Percentiles rank a stretch among this genome's conserved stretches.
Evolutionary conservation across 2,113 vertebrate genomes (phyloP).

Genomic region (Beaufortia kweichowensis): DNA sequence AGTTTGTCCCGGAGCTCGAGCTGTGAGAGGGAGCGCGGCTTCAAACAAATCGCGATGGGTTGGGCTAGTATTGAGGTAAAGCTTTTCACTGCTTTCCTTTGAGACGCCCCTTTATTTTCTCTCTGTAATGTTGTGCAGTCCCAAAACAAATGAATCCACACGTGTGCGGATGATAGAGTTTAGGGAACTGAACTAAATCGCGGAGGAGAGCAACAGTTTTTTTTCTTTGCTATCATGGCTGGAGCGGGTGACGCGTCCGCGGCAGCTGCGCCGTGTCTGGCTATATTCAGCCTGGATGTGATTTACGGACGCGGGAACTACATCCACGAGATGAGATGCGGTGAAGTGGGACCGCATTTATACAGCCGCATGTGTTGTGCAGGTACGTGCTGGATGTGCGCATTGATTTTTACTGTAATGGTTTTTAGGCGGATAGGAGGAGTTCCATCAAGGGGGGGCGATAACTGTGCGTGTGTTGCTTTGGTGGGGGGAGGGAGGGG

Average conservation of each 20-base stretch:
- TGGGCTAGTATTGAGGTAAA: conserved; percentile 56
- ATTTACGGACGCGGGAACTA: conserved; percentile 62
- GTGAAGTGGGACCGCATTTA: conserved; percentile 67
- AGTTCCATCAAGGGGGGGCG: conserved; percentile 38
- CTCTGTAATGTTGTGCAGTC: conserved; percentile 50
- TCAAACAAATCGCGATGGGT: conserved; percentile 57
- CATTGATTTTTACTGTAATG: background rate
- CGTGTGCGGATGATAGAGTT: conserved; percentile 20
- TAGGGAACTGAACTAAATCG: conserved; percentile 26
- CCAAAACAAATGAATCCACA: conserved; percentile 40
- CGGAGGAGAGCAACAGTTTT: conserved; percentile 15
- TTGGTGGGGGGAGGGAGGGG: background rate
- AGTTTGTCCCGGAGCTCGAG: conserved; percentile 27
- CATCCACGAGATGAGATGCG: conserved; percentile 75
- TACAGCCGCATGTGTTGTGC: conserved; percentile 77
- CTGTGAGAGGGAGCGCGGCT: conserved; percentile 29
- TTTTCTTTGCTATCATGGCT: conserved; percentile 59
- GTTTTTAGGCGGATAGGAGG: conserved; percentile 55
- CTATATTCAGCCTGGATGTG: conserved; percentile 31
- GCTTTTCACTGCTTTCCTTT: conserved; percentile 42
- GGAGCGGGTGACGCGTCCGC: conserved; percentile 53
- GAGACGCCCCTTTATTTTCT: conserved; percentile 54
- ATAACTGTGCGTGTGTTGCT: background rate
- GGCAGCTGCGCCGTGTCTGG: conserved; percentile 40
- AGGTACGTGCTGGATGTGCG: conserved; percentile 63